A percentile compares a stretch with the other conserved stretches of the same genome.
These are phyloP conservation scores for Salticus scenicus DNA, from an alignment of 2,888 invertebrate species.

Conservation along the genomic window DNA sequence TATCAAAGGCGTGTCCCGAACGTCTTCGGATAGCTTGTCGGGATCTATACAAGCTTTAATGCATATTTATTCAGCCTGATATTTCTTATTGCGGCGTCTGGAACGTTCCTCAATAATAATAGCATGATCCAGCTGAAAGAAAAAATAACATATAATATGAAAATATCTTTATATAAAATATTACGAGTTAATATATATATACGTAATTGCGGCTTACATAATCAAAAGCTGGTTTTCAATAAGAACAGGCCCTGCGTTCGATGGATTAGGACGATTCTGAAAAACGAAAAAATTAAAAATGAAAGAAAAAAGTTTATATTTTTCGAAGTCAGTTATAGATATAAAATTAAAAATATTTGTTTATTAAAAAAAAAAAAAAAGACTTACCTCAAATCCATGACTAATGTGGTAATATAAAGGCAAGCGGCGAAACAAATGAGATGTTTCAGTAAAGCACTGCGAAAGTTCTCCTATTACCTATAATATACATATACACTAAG, in stretches of 20 bases:
- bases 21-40: not conserved
- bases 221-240: not conserved
- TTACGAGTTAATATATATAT: not conserved
- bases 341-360: not conserved
- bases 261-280: not conserved
- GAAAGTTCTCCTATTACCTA: not conserved
- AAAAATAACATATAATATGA: not conserved
- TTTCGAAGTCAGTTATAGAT: not conserved
- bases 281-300: too few relatives aligned
- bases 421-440: not conserved
- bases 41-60: not conserved
- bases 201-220: not conserved
- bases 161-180: too few relatives aligned
- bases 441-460: not conserved
- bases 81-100: too few relatives aligned
- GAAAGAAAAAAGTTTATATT: not conserved
- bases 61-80: not conserved
- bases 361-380: not conserved
- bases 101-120: not conserved
- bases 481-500: too few relatives aligned
- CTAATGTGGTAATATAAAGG: not conserved
- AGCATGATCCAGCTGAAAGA: not conserved
- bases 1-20: not conserved
- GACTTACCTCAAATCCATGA: not conserved
- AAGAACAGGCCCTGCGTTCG: not conserved